phyloP scores from a whole-genome alignment of 2,888 invertebrate species.

The Metacarcinus magister region DNA sequence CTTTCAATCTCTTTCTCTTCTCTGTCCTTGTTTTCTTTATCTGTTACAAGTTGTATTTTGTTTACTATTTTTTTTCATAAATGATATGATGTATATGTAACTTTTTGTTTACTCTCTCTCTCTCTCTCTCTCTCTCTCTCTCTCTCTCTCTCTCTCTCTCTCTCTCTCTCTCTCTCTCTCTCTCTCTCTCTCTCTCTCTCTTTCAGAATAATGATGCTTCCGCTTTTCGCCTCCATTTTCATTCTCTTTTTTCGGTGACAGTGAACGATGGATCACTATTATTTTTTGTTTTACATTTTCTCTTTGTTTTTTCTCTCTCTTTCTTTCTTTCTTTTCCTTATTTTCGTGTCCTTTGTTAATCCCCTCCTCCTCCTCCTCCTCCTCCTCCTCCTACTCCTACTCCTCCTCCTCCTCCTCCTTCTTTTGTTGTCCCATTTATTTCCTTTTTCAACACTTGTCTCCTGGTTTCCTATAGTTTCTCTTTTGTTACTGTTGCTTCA shows the following conservation, averaged over 20 bases:
- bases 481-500: neutral
- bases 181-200: slow-evolving; percentile 26
- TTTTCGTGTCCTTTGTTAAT: neutral
- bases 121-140: neutral
- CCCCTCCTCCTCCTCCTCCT: too few relatives aligned
- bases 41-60: neutral
- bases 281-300: neutral
- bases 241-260: neutral
- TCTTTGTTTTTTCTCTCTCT: neutral
- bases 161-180: slow-evolving; percentile 26
- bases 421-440: neutral
- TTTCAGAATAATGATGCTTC: slow-evolving; percentile 4
- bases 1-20: neutral
- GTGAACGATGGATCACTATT: neutral
- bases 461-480: neutral
- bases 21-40: neutral
- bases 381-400: neutral
- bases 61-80: neutral
- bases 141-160: slow-evolving; percentile 26
- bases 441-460: neutral
- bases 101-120: neutral
- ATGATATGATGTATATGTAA: too few relatives aligned
- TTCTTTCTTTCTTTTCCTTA: neutral
- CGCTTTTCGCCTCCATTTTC: neutral
- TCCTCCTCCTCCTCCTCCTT: neutral